These are phyloP conservation scores for Philopotamus ludificatus DNA, from an alignment of 1,140 invertebrate genomes.

Conservation along the genomic window DNA sequence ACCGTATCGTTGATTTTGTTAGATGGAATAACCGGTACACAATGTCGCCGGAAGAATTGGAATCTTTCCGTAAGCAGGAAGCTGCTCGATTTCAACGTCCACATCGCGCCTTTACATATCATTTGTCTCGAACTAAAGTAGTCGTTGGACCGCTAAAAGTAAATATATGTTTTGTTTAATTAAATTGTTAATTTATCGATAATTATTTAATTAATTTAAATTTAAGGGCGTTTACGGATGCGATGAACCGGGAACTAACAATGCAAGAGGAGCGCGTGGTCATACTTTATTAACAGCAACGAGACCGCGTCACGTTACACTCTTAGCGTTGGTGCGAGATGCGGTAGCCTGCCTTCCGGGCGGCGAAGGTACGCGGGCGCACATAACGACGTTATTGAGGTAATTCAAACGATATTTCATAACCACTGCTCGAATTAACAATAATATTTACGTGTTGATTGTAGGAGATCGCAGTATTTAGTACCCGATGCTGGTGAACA, in stretches of 20 bases:
- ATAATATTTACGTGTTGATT: conserved; percentile 58
- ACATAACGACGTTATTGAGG: conserved; percentile 63
- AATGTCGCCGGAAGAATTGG: conserved; percentile 29
- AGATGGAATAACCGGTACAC: conserved; percentile 35
- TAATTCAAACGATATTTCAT: neutral
- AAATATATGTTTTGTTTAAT: conserved; percentile 59
- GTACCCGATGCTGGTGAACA: conserved; percentile 69
- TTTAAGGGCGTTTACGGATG: conserved; percentile 35
- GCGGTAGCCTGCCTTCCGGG: conserved; percentile 90
- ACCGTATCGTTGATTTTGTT: conserved; percentile 2
- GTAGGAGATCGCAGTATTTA: conserved; percentile 72
- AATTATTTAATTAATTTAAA: neutral
- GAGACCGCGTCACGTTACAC: conserved; percentile 88
- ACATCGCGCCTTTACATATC: conserved; percentile 82
- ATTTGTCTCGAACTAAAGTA: conserved; percentile 80
- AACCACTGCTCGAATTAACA: neutral
- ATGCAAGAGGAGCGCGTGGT: conserved; percentile 62
- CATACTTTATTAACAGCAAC: conserved; percentile 81
- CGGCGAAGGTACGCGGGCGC: conserved; percentile 87
- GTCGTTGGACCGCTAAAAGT: conserved; percentile 89
- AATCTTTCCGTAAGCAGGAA: conserved; percentile 55
- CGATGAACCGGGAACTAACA: conserved; percentile 29
- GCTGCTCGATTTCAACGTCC: conserved; percentile 75
- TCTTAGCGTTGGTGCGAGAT: conserved; percentile 86
- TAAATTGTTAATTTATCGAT: too few species aligned